Evolutionary conservation across 2,888 invertebrate genomes (phyloP).

Genomic region (Euclidia mi): DNA sequence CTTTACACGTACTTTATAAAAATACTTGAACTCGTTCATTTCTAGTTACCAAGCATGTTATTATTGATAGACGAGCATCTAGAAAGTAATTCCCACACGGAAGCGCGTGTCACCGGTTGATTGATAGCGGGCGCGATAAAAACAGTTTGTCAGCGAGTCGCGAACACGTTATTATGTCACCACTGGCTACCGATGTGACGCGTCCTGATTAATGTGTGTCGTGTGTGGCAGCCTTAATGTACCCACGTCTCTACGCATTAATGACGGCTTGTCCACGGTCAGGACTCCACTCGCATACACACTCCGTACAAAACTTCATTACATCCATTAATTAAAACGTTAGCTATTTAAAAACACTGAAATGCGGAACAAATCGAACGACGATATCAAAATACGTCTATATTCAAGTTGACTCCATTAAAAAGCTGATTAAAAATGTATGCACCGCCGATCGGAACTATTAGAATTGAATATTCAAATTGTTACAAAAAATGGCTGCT

Average conservation of each 20-base stretch:
- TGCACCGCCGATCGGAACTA: slow-evolving; percentile 13
- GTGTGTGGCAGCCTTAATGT: slow-evolving; percentile 70
- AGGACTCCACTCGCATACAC: slow-evolving; percentile 34
- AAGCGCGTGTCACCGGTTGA: slow-evolving; percentile 80
- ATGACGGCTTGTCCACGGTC: slow-evolving; percentile 70
- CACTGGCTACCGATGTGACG: slow-evolving; percentile 69
- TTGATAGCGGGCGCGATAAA: slow-evolving; percentile 81
- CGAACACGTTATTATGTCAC: slow-evolving; percentile 86
- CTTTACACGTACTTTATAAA: background rate
- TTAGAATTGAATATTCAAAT: slow-evolving; percentile 33
- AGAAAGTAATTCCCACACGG: slow-evolving; percentile 81
- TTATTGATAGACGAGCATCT: slow-evolving; percentile 52
- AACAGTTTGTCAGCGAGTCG: slow-evolving; percentile 78
- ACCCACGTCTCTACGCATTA: slow-evolving; percentile 71
- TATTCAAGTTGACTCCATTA: slow-evolving; percentile 9
- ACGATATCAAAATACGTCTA: slow-evolving; percentile 1
- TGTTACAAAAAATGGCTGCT: slow-evolving; percentile 24
- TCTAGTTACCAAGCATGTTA: slow-evolving; percentile 46
- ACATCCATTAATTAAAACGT: slow-evolving; percentile 10
- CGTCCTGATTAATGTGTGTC: slow-evolving; percentile 81
- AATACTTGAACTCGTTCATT: slow-evolving; percentile 28
- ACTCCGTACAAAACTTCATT: slow-evolving; percentile 5
- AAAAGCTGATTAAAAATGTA: slow-evolving; percentile 24
- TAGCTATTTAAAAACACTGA: slow-evolving; percentile 3
- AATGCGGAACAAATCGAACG: slow-evolving; percentile 3